Conservation (phyloP, 2,797 vertebrate species). For the Eospalax fontanierii region DNA sequence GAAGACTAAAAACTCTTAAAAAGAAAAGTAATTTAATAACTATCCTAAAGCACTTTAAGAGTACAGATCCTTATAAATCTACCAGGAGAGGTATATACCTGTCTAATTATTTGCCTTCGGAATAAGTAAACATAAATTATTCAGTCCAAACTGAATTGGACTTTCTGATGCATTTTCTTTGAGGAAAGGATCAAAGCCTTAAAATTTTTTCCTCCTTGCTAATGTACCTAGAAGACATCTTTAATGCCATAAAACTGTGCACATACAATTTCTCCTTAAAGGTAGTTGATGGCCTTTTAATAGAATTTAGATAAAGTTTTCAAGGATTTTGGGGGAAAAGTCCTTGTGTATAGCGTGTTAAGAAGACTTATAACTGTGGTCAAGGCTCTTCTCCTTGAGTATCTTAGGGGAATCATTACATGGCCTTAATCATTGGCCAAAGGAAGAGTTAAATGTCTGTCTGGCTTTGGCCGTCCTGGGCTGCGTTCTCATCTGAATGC, state of each 20-base stretch:
- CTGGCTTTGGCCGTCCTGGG: slow-evolving; percentile 57
- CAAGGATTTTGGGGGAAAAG: slow-evolving; percentile 3
- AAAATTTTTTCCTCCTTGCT: slow-evolving; percentile 45
- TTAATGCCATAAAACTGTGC: neutral
- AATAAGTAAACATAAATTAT: slow-evolving; percentile 57
- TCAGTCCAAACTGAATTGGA: slow-evolving; percentile 1
- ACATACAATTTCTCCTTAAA: neutral
- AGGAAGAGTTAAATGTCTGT: slow-evolving; percentile 69
- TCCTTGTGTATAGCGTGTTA: neutral
- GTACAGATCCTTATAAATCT: slow-evolving; percentile 10
- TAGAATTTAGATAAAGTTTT: slow-evolving; percentile 31
- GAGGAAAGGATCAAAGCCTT: slow-evolving; percentile 35
- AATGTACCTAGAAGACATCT: neutral
- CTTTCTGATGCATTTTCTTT: slow-evolving; percentile 60
- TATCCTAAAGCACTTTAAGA: slow-evolving; percentile 49
- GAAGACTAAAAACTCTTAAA: slow-evolving; percentile 16
- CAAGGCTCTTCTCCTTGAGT: neutral
- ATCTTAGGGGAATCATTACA: neutral
- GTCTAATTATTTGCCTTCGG: slow-evolving; percentile 39
- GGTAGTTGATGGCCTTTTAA: neutral
- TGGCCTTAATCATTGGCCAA: slow-evolving; percentile 13
- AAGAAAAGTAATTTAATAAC: neutral
- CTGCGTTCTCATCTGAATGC: slow-evolving; percentile 66
- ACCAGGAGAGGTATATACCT: slow-evolving; percentile 22
- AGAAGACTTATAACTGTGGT: neutral